Conservation (phyloP, 1,140 invertebrate species). For the Venturia canescens region DNA sequence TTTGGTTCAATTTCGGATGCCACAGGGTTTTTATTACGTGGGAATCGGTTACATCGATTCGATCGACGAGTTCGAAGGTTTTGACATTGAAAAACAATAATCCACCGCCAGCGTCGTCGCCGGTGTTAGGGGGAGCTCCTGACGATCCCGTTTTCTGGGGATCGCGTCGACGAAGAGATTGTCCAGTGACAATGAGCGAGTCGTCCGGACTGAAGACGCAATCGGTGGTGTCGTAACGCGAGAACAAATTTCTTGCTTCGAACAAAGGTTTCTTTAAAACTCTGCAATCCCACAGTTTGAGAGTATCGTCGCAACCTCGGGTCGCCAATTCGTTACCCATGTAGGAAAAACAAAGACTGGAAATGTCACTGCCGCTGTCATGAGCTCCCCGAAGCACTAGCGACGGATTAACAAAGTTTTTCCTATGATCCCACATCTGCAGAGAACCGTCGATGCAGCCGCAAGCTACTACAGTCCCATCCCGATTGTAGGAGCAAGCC, state of each 20-base stretch:
- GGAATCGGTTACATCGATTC: conserved; percentile 86
- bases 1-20: conserved; percentile 98
- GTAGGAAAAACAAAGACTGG: conserved; percentile 92
- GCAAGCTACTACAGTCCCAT: conserved; percentile 92
- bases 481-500: conserved; percentile 88
- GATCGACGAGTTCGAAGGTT: conserved; percentile 85
- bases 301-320: conserved; percentile 92
- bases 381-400: conserved; percentile 89
- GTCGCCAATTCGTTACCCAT: conserved; percentile 88
- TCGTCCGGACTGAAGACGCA: conserved; percentile 97
- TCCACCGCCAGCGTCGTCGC: conserved; percentile 84
- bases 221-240: conserved; percentile 94
- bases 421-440: conserved; percentile 97
- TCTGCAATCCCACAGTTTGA: conserved; percentile 97
- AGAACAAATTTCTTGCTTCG: conserved; percentile 84
- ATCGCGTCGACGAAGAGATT: conserved; percentile 79
- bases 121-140: conserved; percentile 55
- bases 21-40: conserved; percentile 94
- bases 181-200: conserved; percentile 90
- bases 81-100: conserved; percentile 90
- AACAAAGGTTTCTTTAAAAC: conserved; percentile 89
- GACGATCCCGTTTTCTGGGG: not conserved
- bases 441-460: conserved; percentile 97
- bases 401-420: conserved; percentile 88
- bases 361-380: conserved; percentile 87